These are phyloP conservation scores for Moxostoma hubbsi DNA, from an alignment of 2,797 vertebrate genomes.

Conservation along the genomic window DNA sequence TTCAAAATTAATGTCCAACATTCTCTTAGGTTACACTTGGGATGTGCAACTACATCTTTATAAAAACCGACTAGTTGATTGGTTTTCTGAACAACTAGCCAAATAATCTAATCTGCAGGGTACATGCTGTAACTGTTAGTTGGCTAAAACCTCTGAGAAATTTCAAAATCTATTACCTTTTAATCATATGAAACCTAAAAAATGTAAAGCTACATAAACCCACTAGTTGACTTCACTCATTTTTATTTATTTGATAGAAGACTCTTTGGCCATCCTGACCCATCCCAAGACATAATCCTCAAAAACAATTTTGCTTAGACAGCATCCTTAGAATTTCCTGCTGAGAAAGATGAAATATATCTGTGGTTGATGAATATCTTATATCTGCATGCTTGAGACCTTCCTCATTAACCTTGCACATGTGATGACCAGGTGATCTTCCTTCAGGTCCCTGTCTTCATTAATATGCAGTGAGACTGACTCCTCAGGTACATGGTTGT, in stretches of 20 bases:
- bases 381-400: neutral
- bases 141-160: too few species aligned
- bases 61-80: too few species aligned
- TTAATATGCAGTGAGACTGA: constrained; percentile 59
- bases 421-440: constrained; percentile 43
- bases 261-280: too few species aligned
- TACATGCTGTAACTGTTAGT: too few species aligned
- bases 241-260: too few species aligned
- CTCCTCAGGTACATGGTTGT: constrained; percentile 18
- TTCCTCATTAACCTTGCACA: constrained; percentile 22
- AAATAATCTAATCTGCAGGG: too few species aligned
- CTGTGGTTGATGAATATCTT: neutral
- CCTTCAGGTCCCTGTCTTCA: constrained; percentile 45
- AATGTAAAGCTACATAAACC: too few species aligned
- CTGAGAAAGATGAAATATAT: neutral
- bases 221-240: too few species aligned
- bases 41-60: too few species aligned
- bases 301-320: neutral
- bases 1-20: neutral
- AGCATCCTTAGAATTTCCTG: neutral
- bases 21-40: neutral
- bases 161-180: too few species aligned
- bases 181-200: too few species aligned
- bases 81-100: too few species aligned
- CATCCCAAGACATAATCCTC: neutral